These are phyloP conservation scores for Lasioglossum morio DNA, from an alignment of 2,888 invertebrate species.

Conservation along the genomic window DNA sequence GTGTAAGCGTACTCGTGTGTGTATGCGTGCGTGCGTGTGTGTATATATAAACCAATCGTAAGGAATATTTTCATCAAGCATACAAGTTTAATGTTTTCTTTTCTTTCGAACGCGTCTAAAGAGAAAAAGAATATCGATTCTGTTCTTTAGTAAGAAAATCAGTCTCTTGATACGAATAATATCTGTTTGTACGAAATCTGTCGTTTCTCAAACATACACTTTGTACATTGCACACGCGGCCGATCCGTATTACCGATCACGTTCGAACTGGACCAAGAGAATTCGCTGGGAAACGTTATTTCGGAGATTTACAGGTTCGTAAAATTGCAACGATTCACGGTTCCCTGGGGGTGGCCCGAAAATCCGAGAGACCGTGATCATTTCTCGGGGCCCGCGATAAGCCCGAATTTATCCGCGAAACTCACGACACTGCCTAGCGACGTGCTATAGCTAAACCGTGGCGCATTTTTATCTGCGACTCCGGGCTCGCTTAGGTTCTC, in stretches of 20 bases:
- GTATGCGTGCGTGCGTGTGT: not conserved
- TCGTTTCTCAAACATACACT: not conserved
- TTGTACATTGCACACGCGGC: constrained; percentile 2
- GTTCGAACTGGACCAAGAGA: not conserved
- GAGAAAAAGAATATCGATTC: not conserved
- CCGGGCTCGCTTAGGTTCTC: not conserved
- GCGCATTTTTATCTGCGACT: not conserved
- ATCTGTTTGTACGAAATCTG: not conserved
- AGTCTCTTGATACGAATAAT: not conserved
- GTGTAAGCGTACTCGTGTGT: not conserved
- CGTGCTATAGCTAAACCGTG: not conserved
- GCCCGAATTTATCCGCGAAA: constrained; percentile 9
- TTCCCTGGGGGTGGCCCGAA: constrained; percentile 1
- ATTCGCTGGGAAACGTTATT: not conserved
- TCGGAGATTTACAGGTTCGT: not conserved
- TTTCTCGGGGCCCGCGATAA: constrained; percentile 5
- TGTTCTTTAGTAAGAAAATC: not conserved
- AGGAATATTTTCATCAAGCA: not conserved
- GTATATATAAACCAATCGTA: not conserved
- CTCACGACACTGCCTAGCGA: not conserved
- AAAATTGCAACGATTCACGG: not conserved
- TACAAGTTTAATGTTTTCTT: constrained; percentile 10
- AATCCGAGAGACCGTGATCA: constrained; percentile 10
- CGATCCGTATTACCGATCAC: not conserved
- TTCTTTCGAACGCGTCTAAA: constrained; percentile 23